These are phyloP conservation scores for Phymorhynchus buccinoides DNA, from an alignment of 1,140 invertebrate species.

Conservation along the genomic window DNA sequence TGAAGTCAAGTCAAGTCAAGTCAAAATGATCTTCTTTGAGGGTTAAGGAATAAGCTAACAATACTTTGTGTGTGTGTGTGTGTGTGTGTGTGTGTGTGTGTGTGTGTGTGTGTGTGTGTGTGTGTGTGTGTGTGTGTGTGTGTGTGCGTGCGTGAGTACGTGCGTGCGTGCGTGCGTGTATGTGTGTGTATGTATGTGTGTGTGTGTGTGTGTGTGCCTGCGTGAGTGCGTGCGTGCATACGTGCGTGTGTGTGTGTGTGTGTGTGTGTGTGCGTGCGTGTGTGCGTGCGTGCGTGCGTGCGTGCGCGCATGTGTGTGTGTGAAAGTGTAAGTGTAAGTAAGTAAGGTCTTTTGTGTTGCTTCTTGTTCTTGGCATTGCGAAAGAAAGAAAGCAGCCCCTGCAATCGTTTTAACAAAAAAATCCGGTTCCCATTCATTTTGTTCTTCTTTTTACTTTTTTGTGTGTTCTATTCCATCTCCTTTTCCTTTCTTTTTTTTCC, in stretches of 20 bases:
- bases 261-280: neutral
- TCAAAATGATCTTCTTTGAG: too few species aligned
- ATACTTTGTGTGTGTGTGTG: too few species aligned
- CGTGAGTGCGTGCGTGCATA: neutral
- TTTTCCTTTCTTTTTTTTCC: too few species aligned
- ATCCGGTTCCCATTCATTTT: too few species aligned
- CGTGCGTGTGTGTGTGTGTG: neutral
- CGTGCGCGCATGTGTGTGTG: neutral
- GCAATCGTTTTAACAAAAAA: too few species aligned
- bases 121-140: neutral
- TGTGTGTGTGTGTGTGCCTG: slow-evolving; percentile 13
- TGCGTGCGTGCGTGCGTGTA: slow-evolving; percentile 8
- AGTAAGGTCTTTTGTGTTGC: neutral
- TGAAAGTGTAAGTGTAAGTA: neutral
- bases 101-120: neutral
- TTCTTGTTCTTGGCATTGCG: too few species aligned
- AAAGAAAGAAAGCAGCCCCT: too few species aligned
- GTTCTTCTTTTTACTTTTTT: too few species aligned
- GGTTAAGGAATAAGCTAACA: too few species aligned
- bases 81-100: neutral
- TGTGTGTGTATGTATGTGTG: neutral
- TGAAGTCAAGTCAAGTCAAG: neutral
- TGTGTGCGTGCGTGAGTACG: neutral
- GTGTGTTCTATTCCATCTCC: too few species aligned
- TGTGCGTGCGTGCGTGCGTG: neutral